phyloP scores from a whole-genome alignment of 1,140 invertebrate species.

The Hyles vespertilio region DNA sequence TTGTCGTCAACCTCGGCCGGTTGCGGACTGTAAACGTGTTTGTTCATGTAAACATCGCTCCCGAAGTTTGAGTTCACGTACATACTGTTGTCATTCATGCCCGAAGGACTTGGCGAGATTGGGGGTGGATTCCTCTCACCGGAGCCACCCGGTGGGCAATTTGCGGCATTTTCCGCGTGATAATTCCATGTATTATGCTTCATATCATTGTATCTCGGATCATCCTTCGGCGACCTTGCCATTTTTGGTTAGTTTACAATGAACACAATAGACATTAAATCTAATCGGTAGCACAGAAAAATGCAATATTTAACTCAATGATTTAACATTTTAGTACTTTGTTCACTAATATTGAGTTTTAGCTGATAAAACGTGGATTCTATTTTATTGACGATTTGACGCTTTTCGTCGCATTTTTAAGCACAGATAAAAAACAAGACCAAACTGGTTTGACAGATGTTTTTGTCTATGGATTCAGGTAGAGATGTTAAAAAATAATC shows the following conservation, averaged over 20 bases:
- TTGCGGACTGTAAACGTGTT: slow-evolving; percentile 49
- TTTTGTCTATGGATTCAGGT: no score
- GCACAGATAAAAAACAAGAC: slow-evolving; percentile 12
- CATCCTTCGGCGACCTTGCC: slow-evolving; percentile 70
- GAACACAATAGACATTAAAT: slow-evolving; percentile 26
- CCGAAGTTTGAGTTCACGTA: slow-evolving; percentile 47
- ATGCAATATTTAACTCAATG: slow-evolving; percentile 29
- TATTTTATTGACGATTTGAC: slow-evolving; percentile 53
- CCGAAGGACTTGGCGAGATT: slow-evolving; percentile 33
- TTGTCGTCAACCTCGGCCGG: slow-evolving; percentile 46
- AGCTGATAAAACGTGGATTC: slow-evolving; percentile 41
- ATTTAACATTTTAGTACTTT: slow-evolving; percentile 53
- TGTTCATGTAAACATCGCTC: slow-evolving; percentile 60
- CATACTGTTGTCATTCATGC: slow-evolving; percentile 51
- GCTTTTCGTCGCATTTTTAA: slow-evolving; percentile 42
- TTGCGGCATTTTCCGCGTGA: slow-evolving; percentile 49
- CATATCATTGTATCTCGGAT: slow-evolving; percentile 61
- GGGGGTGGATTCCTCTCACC: slow-evolving; percentile 47
- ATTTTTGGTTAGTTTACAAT: slow-evolving; percentile 51
- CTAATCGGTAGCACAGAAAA: slow-evolving; percentile 19
- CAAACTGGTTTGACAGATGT: neutral
- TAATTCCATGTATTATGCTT: slow-evolving; percentile 65
- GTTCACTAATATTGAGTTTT: slow-evolving; percentile 23
- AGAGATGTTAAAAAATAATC: no score
- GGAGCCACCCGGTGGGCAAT: slow-evolving; percentile 47